phyloP scores from a whole-genome alignment of 2,113 vertebrate genomes.

The Chloropsis hardwickii region DNA sequence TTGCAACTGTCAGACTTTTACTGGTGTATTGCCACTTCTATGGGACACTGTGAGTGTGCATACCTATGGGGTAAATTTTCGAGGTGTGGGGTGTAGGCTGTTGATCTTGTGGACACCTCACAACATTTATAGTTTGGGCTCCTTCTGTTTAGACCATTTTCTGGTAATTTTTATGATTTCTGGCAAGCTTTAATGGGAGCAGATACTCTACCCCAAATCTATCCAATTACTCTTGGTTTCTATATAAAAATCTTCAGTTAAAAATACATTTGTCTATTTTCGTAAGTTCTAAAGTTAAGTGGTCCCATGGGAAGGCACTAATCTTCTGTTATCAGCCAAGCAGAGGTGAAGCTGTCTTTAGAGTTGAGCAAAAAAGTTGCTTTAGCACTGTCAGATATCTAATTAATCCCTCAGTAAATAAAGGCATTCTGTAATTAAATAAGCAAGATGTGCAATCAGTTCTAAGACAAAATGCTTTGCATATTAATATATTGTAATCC shows the following conservation, averaged over 20 bases:
- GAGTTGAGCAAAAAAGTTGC: neutral
- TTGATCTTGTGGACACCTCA: neutral
- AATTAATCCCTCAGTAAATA: slow-evolving; percentile 51
- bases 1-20: neutral
- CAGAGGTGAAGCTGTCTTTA: neutral
- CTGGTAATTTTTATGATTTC: neutral
- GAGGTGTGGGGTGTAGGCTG: neutral
- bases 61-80: neutral
- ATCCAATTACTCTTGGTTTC: neutral
- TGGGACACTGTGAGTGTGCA: neutral
- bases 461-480: neutral
- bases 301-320: neutral
- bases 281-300: neutral
- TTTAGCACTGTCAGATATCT: neutral
- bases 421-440: slow-evolving; percentile 31
- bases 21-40: too few species aligned
- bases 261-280: neutral
- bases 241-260: neutral
- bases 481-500: slow-evolving; percentile 3
- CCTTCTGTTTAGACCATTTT: neutral
- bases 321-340: neutral
- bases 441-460: neutral
- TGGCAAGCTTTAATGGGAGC: neutral
- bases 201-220: neutral
- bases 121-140: neutral